Evolutionary conservation across 2,113 vertebrate species (phyloP).

Genomic region (Leiothrix lutea): DNA sequence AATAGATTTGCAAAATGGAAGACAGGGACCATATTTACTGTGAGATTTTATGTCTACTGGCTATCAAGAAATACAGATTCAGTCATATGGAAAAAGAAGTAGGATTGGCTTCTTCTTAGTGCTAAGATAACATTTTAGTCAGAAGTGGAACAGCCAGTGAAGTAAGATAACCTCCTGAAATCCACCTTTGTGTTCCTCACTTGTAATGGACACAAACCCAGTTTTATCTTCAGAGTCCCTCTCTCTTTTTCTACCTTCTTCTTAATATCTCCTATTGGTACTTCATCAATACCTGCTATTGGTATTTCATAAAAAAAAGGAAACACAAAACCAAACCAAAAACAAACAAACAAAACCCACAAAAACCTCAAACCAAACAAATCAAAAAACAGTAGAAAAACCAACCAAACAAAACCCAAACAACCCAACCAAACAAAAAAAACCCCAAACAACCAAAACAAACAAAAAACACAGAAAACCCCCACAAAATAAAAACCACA

Average conservation of each 20-base stretch:
- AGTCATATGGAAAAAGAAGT: neutral
- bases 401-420: neutral
- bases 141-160: neutral
- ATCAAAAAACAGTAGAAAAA: no score
- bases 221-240: fast-evolving
- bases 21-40: neutral
- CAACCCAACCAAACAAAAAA: neutral
- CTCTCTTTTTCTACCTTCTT: neutral
- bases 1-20: neutral
- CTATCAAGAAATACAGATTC: neutral
- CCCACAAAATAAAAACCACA: fast-evolving
- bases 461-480: neutral
- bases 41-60: neutral
- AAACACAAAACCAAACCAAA: neutral
- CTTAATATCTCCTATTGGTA: neutral
- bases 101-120: neutral
- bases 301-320: neutral
- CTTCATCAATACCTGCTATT: neutral
- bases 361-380: neutral
- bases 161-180: neutral
- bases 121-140: neutral
- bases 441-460: neutral
- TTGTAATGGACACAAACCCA: neutral
- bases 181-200: neutral
- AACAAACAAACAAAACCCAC: no score